Evolutionary conservation across 2,113 vertebrate species (phyloP).

Genomic region (Indri indri): DNA sequence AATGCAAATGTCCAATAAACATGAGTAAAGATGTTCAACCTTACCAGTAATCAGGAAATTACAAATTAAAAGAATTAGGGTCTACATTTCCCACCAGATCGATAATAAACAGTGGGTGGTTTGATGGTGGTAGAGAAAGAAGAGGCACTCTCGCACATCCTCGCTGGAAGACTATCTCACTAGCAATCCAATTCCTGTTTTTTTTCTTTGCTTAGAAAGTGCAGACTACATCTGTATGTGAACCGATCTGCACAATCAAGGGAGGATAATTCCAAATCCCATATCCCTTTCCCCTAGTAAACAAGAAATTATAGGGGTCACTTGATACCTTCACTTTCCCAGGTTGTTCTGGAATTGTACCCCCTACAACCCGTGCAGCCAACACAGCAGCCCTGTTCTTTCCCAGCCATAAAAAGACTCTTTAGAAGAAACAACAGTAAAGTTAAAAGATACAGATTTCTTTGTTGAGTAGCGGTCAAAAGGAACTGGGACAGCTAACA

Average conservation of each 20-base stretch:
- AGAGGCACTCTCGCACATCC: background rate
- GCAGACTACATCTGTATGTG: background rate
- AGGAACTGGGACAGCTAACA: conserved; percentile 61
- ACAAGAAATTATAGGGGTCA: background rate
- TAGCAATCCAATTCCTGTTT: background rate
- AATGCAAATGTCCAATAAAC: background rate
- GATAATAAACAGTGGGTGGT: background rate
- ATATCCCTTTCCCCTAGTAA: background rate
- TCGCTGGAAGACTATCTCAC: background rate
- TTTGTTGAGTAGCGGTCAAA: conserved; percentile 41
- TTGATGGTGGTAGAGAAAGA: background rate
- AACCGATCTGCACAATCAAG: background rate
- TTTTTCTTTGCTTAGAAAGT: background rate
- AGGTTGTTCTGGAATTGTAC: background rate
- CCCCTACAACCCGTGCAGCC: background rate
- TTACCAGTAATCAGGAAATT: background rate
- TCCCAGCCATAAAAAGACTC: background rate
- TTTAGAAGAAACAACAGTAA: conserved; percentile 41
- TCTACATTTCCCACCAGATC: background rate
- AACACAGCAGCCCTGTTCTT: background rate
- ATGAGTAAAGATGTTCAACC: background rate
- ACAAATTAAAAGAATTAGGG: background rate
- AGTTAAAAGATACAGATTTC: conserved; percentile 54
- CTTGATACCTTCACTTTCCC: background rate
- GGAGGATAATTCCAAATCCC: background rate